A percentile compares a stretch with the other conserved stretches of the same genome.
Conservation (phyloP, 2,113 vertebrate genomes). For the Platichthys stellatus region DNA sequence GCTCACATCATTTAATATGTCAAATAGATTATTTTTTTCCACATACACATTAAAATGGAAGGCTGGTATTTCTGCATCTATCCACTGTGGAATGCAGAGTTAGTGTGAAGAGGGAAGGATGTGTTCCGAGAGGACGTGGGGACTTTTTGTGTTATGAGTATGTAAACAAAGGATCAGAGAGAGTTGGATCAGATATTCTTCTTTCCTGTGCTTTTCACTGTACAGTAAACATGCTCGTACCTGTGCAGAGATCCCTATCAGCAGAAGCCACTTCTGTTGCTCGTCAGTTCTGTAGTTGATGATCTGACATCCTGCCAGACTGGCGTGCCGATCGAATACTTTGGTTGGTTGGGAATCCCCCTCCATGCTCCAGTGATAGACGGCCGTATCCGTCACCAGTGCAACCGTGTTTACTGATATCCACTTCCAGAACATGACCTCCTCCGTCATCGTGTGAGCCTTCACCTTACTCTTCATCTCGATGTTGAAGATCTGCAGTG, state of each 20-base stretch:
- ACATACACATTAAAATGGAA: background rate
- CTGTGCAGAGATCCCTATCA: conserved; percentile 94
- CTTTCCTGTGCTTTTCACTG: background rate
- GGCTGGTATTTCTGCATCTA: background rate
- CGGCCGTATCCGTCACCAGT: conserved; percentile 90
- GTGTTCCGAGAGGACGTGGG: background rate
- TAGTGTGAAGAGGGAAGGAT: background rate
- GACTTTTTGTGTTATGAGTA: background rate
- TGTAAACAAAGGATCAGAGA: conserved; percentile 5
- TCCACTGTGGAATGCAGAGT: background rate
- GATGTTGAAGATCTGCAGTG: conserved; percentile 95
- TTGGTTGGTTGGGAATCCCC: conserved; percentile 91
- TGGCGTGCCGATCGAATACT: conserved; percentile 92
- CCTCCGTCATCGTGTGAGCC: conserved; percentile 92
- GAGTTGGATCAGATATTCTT: background rate
- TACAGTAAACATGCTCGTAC: conserved; percentile 68
- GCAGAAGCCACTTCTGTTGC: conserved; percentile 92
- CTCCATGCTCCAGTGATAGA: conserved; percentile 96
- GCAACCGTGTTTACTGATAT: conserved; percentile 92
- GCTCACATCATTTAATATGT: background rate
- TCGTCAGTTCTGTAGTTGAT: conserved; percentile 94
- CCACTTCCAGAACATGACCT: conserved; percentile 97
- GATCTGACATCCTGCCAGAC: conserved; percentile 91
- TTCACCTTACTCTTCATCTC: conserved; percentile 98
- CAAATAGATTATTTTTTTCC: background rate